phyloP scores from a whole-genome alignment of 2,113 vertebrate species.

The Lasiurus borealis region DNA sequence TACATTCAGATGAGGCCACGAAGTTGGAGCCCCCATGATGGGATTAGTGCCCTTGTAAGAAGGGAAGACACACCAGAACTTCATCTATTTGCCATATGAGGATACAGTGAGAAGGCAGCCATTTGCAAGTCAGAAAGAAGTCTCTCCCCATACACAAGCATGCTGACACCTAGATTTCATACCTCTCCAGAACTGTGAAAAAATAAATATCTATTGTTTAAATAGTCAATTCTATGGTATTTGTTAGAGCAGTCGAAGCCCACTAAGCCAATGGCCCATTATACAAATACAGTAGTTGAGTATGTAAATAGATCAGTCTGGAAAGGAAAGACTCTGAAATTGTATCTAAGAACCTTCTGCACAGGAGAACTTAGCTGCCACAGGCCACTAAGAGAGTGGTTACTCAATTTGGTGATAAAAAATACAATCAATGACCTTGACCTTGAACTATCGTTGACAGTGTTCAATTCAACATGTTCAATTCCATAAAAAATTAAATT shows the following conservation, averaged over 20 bases:
- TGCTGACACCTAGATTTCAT: background rate
- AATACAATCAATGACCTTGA: background rate
- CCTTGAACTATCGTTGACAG: background rate
- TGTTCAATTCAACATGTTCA: background rate
- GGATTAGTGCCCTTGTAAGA: background rate
- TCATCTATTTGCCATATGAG: background rate
- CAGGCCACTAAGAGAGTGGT: background rate
- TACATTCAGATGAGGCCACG: background rate
- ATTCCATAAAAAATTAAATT: background rate
- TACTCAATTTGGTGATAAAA: background rate
- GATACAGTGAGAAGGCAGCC: background rate
- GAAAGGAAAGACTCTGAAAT: background rate
- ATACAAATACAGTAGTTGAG: background rate
- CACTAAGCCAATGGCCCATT: background rate
- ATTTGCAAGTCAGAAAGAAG: background rate
- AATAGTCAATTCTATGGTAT: background rate
- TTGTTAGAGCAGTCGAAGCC: background rate
- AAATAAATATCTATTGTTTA: background rate
- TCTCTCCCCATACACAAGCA: background rate
- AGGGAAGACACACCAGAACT: background rate
- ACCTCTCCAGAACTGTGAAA: background rate
- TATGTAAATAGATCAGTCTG: background rate
- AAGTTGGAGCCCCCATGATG: background rate
- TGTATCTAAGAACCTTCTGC: background rate
- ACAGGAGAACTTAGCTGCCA: background rate